Evolutionary conservation across 2,888 invertebrate genomes (phyloP).

Genomic region (Acrocyrtus sp.): DNA sequence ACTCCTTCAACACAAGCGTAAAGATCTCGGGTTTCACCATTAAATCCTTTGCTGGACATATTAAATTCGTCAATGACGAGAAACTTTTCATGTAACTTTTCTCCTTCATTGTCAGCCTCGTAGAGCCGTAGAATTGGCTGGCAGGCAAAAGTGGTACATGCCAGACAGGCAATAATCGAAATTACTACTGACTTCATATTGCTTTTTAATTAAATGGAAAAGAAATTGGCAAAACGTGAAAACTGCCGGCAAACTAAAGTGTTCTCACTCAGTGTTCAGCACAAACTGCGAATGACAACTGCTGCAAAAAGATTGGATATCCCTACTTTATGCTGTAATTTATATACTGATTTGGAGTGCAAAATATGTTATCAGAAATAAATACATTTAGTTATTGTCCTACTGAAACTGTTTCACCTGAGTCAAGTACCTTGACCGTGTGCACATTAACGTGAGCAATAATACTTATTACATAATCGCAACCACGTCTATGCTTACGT

Average conservation of each 20-base stretch:
- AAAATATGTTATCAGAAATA: too few species aligned
- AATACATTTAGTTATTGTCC: too few species aligned
- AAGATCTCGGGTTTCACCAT: background rate
- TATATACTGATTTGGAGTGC: too few species aligned
- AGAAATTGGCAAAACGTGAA: background rate
- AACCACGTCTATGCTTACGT: too few species aligned
- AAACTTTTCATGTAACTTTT: background rate
- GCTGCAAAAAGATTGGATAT: too few species aligned
- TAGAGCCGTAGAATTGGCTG: constrained; percentile 11
- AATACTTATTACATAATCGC: too few species aligned
- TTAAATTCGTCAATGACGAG: constrained; percentile 8
- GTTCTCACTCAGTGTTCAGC: too few species aligned
- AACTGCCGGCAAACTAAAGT: background rate
- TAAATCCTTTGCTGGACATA: constrained; percentile 2
- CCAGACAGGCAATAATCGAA: background rate
- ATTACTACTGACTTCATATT: background rate
- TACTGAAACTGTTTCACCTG: too few species aligned
- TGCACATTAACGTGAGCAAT: too few species aligned
- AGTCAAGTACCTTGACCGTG: too few species aligned
- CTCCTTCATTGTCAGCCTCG: constrained; percentile 14
- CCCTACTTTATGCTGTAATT: too few species aligned
- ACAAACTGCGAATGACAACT: too few species aligned
- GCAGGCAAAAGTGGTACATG: constrained; percentile 1
- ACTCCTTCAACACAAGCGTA: constrained; percentile 12
- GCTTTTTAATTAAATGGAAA: background rate